Base-by-base conservation (phyloP, 2,113 vertebrate genomes). In the Nycticryphes semicollaris region DNA sequence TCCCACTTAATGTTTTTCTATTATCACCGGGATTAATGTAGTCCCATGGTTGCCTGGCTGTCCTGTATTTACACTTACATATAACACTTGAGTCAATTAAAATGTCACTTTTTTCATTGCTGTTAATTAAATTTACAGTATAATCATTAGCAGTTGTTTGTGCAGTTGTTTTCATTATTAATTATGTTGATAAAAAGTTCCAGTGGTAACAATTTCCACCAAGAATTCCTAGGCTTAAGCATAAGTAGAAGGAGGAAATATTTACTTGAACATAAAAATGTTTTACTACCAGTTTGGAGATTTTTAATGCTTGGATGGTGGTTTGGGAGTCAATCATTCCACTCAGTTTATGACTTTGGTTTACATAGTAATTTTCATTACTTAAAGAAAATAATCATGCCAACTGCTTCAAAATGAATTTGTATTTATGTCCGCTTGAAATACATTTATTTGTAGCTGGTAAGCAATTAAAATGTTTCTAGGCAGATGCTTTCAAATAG, bases 311-410 rank as follows among this genome's bases (percentile, higher is more conserved):
- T 90, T 70, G 41, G 74, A 15, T 84, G 39, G 69, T 91, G 74
- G 27, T 73, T 93, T 91, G 69, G 74, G 62, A 95, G 70, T 94
- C 56, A 91, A 1, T 82, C 16, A 93, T 95, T 74, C 88, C 47
- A 83, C 48, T 88, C 70, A 63, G 70, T 94, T 96, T 90, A 59
- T 95, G 50, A 47, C 43, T 94, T 92, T n/a, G 33, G 20, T 87
- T 94, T 89, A 94, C 51, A 83, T 10, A 78, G 62, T 82, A 89
- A 82, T 95, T 96, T 95, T 92, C 88, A 7, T 81, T 86, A 85
- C 33, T 74, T 92, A 83, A 73, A 62, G 63, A 75, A 93, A 77
- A 28, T 90, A 96, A 94, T 64, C 7, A n/a, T 51, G 31, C 68
- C 25, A 54, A 5, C 80, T 91, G 51, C 45, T 48, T 95, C 66